A percentile compares a stretch with the other conserved stretches of the same genome.
Evolutionary conservation across 2,888 invertebrate genomes (phyloP).

Genomic region (Andrena trimmerana): DNA sequence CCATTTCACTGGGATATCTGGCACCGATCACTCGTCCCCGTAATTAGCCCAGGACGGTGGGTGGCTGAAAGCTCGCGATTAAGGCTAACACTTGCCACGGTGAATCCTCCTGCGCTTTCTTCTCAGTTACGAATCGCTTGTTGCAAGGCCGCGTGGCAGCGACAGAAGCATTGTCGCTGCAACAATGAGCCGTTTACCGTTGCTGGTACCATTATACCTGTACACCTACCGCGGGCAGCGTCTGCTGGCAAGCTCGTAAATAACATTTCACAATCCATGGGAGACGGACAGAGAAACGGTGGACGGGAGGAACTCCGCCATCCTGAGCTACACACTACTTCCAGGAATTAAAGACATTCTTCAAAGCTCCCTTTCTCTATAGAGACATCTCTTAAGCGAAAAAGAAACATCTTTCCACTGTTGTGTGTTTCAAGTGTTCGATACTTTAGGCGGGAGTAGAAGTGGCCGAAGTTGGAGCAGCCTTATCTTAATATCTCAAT

Average conservation of each 20-base stretch:
- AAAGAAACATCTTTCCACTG: no score
- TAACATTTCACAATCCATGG: conserved; percentile 63
- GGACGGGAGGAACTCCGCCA: conserved; percentile 9
- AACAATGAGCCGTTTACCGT: conserved; percentile 62
- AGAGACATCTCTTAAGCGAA: not conserved
- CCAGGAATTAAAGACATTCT: conserved; percentile 18
- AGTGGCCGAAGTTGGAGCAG: no score
- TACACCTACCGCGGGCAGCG: conserved; percentile 61
- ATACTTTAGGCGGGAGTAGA: no score
- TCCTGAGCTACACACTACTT: conserved; percentile 46
- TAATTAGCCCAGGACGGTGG: conserved; percentile 57
- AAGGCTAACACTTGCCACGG: conserved; percentile 54
- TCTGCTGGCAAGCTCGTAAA: conserved; percentile 65
- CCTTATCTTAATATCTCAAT: no score
- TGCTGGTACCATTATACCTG: conserved; percentile 50
- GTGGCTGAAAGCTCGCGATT: conserved; percentile 64
- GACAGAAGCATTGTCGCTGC: conserved; percentile 61
- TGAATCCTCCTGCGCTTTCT: conserved; percentile 42
- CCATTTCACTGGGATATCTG: not conserved
- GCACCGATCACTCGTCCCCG: conserved; percentile 17
- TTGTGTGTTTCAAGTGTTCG: no score
- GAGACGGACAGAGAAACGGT: conserved; percentile 5
- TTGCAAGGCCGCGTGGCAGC: conserved; percentile 60
- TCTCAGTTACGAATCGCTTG: conserved; percentile 28
- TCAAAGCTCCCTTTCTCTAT: not conserved